phyloP scores from a whole-genome alignment of 2,888 invertebrate genomes.

The Tetropium fuscum region DNA sequence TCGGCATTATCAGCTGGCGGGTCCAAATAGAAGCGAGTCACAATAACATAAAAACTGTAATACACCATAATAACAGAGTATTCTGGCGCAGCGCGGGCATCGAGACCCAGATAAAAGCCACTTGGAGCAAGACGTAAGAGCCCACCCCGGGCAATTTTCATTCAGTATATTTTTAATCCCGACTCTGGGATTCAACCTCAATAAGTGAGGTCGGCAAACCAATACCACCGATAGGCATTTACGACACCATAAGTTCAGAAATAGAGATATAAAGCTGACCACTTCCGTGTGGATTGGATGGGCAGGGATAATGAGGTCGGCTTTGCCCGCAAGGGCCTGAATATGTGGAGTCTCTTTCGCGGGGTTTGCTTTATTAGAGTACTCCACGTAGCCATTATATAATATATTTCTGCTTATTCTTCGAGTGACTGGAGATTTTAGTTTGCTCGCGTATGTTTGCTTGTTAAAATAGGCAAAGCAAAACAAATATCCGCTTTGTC shows the following conservation, averaged over 20 bases:
- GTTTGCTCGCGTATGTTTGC: no score
- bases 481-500: no score
- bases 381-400: constrained; percentile 1
- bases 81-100: constrained; percentile 1
- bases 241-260: constrained; percentile 27
- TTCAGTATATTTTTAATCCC: constrained; percentile 25
- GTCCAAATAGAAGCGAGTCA: constrained; percentile 7
- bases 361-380: neutral
- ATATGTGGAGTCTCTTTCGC: neutral
- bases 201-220: constrained; percentile 26
- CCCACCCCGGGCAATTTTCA: constrained; percentile 10
- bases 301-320: constrained; percentile 8
- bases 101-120: constrained; percentile 13
- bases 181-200: constrained; percentile 17
- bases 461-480: no score
- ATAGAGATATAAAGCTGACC: constrained; percentile 26
- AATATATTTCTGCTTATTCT: neutral
- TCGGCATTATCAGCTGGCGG: constrained; percentile 2
- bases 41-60: constrained; percentile 21
- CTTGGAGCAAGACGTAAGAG: constrained; percentile 4
- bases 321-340: neutral
- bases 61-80: constrained; percentile 18
- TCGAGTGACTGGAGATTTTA: neutral
- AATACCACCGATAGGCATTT: constrained; percentile 27
- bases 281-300: constrained; percentile 22